Conservation (phyloP, 2,797 vertebrate species). For the Sebastes miniatus region DNA sequence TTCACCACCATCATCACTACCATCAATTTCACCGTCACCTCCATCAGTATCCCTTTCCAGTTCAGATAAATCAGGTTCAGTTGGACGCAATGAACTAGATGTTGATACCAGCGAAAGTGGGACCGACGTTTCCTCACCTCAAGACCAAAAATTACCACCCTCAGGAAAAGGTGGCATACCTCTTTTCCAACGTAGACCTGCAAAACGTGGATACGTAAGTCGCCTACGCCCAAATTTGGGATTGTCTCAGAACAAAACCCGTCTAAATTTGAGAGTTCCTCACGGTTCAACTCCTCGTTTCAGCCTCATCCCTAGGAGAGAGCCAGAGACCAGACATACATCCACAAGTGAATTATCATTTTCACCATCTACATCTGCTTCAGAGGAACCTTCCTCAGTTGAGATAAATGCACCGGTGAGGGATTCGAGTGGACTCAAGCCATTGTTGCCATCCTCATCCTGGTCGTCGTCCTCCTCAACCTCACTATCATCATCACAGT, state of each 20-base stretch:
- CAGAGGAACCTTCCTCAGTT: conserved; percentile 11
- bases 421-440: conserved; percentile 16
- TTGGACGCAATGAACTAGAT: background rate
- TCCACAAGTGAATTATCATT: background rate
- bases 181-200: background rate
- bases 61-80: conserved; percentile 15
- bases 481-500: background rate
- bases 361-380: conserved; percentile 23
- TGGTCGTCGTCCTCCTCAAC: background rate
- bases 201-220: conserved; percentile 14
- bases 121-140: background rate
- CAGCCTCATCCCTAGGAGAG: background rate
- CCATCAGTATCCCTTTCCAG: conserved; percentile 8
- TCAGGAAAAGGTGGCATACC: background rate
- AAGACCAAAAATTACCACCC: background rate
- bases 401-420: background rate
- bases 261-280: background rate
- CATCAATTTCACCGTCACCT: background rate
- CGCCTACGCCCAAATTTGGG: conserved; percentile 4
- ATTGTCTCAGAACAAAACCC: conserved; percentile 44
- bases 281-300: background rate
- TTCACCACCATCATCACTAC: background rate
- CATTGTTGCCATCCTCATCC: background rate
- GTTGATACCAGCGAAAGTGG: background rate
- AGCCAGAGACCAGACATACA: background rate